phyloP scores from a whole-genome alignment of 2,797 vertebrate species.

The Lacerta agilis region DNA sequence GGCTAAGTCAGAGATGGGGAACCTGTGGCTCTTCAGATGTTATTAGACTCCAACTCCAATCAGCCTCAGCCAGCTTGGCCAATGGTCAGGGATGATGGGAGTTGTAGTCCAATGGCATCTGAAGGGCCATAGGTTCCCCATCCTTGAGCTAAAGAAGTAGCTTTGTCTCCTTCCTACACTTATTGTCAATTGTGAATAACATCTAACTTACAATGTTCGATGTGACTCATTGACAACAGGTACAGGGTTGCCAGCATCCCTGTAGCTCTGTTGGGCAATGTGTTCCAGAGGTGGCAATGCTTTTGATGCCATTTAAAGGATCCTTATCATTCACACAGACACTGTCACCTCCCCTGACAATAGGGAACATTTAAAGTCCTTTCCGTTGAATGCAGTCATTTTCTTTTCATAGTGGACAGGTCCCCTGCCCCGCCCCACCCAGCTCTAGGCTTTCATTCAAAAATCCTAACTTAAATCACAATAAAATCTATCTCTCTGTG shows the following conservation, averaged over 20 bases:
- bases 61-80: no score
- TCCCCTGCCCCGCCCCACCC: neutral
- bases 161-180: no score
- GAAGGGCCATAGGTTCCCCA: no score
- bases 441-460: neutral
- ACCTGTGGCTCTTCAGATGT: no score
- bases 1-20: neutral
- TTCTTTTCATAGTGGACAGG: constrained; percentile 21
- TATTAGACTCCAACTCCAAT: no score
- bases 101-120: no score
- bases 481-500: neutral
- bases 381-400: neutral
- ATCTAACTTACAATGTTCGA: neutral
- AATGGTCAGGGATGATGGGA: no score
- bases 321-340: neutral
- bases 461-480: constrained; percentile 11
- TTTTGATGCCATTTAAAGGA: constrained; percentile 23
- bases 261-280: neutral
- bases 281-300: neutral
- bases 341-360: neutral
- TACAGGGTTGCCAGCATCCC: neutral
- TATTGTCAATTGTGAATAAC: neutral
- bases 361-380: constrained; percentile 10
- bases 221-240: neutral
- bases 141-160: neutral